Percentiles rank a stretch among this genome's conserved stretches.
These are phyloP conservation scores for Scatophagus argus DNA, from an alignment of 2,113 vertebrate species.

Conservation along the genomic window DNA sequence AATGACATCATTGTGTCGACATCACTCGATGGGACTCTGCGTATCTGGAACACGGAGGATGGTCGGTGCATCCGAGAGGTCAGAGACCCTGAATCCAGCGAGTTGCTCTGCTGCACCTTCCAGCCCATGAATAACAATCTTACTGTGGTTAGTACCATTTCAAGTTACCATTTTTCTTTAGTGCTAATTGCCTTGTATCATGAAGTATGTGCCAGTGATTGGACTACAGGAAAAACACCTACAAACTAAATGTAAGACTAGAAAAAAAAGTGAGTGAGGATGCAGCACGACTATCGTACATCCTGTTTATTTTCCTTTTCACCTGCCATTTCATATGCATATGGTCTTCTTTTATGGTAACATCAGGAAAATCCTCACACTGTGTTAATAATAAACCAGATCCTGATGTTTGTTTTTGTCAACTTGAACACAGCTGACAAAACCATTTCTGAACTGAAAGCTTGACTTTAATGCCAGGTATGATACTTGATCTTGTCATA, in stretches of 20 bases:
- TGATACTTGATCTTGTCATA: not conserved
- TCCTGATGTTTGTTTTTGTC: not conserved
- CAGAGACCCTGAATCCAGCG: constrained; percentile 89
- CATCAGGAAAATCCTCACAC: not conserved
- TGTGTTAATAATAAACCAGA: too few species aligned
- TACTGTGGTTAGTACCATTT: constrained; percentile 89
- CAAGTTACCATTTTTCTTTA: not conserved
- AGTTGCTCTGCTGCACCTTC: constrained; percentile 95
- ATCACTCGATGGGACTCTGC: constrained; percentile 90
- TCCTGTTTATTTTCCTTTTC: too few species aligned
- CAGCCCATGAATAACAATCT: constrained; percentile 98
- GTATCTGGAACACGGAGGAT: constrained; percentile 93
- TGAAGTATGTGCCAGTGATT: not conserved
- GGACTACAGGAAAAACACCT: not conserved
- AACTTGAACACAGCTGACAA: not conserved
- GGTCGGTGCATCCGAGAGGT: constrained; percentile 95
- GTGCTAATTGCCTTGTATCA: not conserved
- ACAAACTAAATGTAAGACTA: not conserved
- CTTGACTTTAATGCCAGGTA: not conserved
- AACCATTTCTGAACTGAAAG: not conserved
- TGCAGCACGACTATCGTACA: too few species aligned
- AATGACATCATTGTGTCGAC: constrained; percentile 96
- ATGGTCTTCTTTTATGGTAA: not conserved
- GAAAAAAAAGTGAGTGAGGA: too few species aligned
- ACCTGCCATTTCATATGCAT: not conserved